Evolutionary conservation across 2,797 vertebrate genomes (phyloP), one percentile per base, ranked within the genome.

Genomic region (Falco novaeseelandiae): DNA sequence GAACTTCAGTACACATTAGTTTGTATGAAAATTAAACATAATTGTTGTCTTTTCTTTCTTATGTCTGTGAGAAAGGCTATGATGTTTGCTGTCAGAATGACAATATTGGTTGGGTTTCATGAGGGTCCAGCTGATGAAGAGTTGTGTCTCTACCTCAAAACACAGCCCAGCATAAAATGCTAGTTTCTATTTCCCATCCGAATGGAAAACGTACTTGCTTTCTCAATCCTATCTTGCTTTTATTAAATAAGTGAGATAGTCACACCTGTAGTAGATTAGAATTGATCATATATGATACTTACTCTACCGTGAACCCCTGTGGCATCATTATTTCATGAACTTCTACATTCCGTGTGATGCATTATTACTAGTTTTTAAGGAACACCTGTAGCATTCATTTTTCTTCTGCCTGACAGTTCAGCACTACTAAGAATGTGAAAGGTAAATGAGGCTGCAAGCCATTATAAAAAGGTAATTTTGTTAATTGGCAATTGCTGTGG

Each of bases 281-380:
- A 95, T 91, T 87, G 93, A 96, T 97, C 81, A 76, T 23, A 57
- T 0, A 2, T 2, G 1, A 70, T 92, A 90, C 29, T 14, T 77
- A 40, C 74, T 93, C 81, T 7, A 2, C 88, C 58, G 19, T 59
- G 67, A 94, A 25, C 96, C 88, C 88, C 77, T 12, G 86, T 92
- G 94, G 90, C 88, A 91, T 93, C 83, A 36, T 96, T 94, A 93
- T 92, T 96, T 95, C 86, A 71, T 85, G 71, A 77, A 55, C 61
- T 87, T 65, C 59, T 63, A 6, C 73, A 3, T 67, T 83, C 70
- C 16, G 23, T 62, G 66, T 74, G 88, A 78, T 92, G 71, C 93
- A 72, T 96, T 91, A 62, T 92, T 92, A 11, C 81, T 40, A 3
- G 21, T 23, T 87, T 72, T 90, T 94, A 84, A 83, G 65, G 78